Percentiles rank a stretch among this genome's conserved stretches.
These are phyloP conservation scores for Metopolophium dirhodum DNA, from an alignment of 1,140 invertebrate species.

Conservation along the genomic window DNA sequence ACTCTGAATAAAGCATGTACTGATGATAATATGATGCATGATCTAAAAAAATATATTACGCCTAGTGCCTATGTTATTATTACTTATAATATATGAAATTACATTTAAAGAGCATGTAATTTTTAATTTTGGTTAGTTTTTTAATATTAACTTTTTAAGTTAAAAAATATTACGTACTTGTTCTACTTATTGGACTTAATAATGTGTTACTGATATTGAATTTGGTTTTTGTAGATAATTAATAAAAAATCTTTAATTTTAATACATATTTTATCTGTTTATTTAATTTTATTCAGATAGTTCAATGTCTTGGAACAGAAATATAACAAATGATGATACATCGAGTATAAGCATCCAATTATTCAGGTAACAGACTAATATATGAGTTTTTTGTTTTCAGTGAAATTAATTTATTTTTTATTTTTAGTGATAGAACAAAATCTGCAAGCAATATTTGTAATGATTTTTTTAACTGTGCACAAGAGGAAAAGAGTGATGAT, in stretches of 20 bases:
- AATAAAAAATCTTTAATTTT: background rate
- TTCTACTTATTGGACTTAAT: background rate
- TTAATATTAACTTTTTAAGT: background rate
- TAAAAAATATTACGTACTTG: background rate
- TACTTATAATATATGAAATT: background rate
- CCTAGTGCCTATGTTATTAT: background rate
- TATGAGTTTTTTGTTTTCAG: background rate
- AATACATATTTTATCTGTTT: background rate
- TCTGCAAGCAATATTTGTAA: background rate
- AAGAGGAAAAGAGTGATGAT: background rate
- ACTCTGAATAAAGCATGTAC: background rate
- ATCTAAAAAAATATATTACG: background rate
- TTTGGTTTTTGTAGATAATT: background rate
- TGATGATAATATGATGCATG: background rate
- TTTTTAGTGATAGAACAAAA: slow-evolving; percentile 33
- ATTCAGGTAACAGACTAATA: slow-evolving; percentile 16
- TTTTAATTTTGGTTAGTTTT: background rate
- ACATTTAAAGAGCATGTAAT: background rate
- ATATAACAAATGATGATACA: slow-evolving; percentile 53
- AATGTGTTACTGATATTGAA: background rate
- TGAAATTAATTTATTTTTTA: background rate
- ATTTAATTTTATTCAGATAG: slow-evolving; percentile 33
- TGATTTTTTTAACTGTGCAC: background rate
- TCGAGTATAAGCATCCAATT: slow-evolving; percentile 54
- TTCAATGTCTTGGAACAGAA: slow-evolving; percentile 49